These are phyloP conservation scores for Trogon surrucura DNA, from an alignment of 2,113 vertebrate genomes.

Conservation along the genomic window DNA sequence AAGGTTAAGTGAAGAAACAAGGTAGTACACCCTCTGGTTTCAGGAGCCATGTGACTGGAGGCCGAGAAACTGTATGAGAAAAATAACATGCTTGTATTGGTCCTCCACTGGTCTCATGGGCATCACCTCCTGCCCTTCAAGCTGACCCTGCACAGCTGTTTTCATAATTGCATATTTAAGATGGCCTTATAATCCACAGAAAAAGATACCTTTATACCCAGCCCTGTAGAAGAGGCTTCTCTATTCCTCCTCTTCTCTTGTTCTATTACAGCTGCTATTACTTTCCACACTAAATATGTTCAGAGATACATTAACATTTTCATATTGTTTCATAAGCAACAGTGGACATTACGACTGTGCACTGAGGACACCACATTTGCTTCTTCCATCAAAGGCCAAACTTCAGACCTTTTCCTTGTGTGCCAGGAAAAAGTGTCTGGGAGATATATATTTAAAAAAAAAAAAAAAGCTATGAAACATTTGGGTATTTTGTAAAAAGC, in stretches of 20 bases:
- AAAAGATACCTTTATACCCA: neutral
- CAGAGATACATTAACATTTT: neutral
- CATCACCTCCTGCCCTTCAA: neutral
- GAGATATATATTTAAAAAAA: neutral
- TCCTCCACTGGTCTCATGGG: neutral
- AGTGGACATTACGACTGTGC: neutral
- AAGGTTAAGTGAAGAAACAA: neutral
- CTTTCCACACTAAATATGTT: neutral
- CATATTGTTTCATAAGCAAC: neutral
- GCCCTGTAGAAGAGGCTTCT: neutral
- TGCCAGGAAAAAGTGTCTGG: neutral
- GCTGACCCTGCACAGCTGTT: neutral
- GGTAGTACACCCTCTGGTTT: neutral
- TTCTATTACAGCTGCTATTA: neutral
- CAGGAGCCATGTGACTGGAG: neutral
- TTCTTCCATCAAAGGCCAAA: neutral
- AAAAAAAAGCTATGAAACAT: neutral
- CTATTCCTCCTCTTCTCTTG: neutral
- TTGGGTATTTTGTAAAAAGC: neutral
- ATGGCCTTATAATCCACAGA: neutral
- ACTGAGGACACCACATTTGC: too few species aligned
- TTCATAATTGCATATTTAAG: neutral
- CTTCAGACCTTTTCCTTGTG: neutral
- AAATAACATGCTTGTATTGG: neutral
- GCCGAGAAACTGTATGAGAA: neutral